Evolutionary conservation across 2,888 invertebrate genomes (phyloP), one percentile per base, ranked within the genome.

Genomic region (Ariolimax columbianus): DNA sequence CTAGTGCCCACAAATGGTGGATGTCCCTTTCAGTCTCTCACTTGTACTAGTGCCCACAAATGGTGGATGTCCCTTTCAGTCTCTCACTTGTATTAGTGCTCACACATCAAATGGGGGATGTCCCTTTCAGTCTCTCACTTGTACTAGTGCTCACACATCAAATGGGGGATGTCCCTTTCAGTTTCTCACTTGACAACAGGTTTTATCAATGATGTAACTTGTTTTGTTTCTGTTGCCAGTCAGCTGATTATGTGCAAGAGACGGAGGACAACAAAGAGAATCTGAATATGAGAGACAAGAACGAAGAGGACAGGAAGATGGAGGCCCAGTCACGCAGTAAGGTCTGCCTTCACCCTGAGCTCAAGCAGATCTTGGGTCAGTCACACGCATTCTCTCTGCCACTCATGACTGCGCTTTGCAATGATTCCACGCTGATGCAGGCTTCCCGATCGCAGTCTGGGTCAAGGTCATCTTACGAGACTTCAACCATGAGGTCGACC

Each of bases 401-500:
- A 36, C 95, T 98, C 87, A 98, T 98, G 93, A 97, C 97, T 86
- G 98, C 98, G 26, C 95, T 98, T 90, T 98, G 98, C 95, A 98
- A 98, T 94, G 98, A 98, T 94, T 88, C 87, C 47, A 86, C 89
- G 19, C 89, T 89, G 38, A 81, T 85, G 81, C 81, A 85, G 19
- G 55, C 80, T 23, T 85, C 85, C 23, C 75, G 85, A 14, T 84
- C 85, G 23, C 80, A 81, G 77, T 85, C 85, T 63, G 88, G 90
- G 78, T 87, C 89, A 6, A 86, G 86, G 23, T 89, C 90, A 68
- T 89, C 90, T 0, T 90, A 90, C 70, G 91, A 91, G 81, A 90
- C 90, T 79, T 89, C 90, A 26, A 91, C 91, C 2, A 88, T 91
- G 14, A 87, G 90, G 63, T 91, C 92, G 40, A 90, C 89, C 11